Evolutionary conservation across 2,888 invertebrate species (phyloP), one percentile per base, ranked within the genome.

Genomic region (Latrodectus elegans): DNA sequence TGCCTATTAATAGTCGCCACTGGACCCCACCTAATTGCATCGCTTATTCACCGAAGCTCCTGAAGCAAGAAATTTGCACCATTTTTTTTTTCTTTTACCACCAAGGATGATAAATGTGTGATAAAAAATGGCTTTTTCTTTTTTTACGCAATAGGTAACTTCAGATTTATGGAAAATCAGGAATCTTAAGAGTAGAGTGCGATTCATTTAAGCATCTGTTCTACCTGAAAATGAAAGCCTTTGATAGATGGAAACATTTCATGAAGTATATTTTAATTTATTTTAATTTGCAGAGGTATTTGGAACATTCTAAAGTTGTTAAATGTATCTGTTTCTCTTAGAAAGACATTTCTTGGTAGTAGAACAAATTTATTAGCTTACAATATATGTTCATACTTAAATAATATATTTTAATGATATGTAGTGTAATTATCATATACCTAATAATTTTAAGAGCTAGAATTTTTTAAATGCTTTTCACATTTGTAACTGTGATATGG

Each of bases 41-140:
- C 84, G 71, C 74, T 84, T 68, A 84, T 84, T 84, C 84, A 84
- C 84, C n/a, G 15, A 49, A 71, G 64, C 78, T 78, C 68, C 77
- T 84, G 65, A 84, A 78, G 84, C 84, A 84, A 84, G 84, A 84
- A 84, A 84, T 84, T 83, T 84, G 82, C 74, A 82, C 53, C 71
- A 55, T 53, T 76, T 83, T 76, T 83, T 83, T 71, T 71, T 83
- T 73, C 53, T 81, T 81, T 81, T 73, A 52, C 26, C 71, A 55
- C 17, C 75, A 67, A 64, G 70, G 26, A 83, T 76, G 76, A 83
- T 83, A 83, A 83, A 83, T 83, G 71, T 83, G 64, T 76, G 64
- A 71, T 76, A 70, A 83, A 38, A n/a, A 38, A 38, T 38, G 38
- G 38, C 38, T 60, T 14, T 4, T 51, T 72, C 51, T 0, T 10